Conservation (phyloP, 2,888 invertebrate species). For the Caenorhabditis imperialis region DNA sequence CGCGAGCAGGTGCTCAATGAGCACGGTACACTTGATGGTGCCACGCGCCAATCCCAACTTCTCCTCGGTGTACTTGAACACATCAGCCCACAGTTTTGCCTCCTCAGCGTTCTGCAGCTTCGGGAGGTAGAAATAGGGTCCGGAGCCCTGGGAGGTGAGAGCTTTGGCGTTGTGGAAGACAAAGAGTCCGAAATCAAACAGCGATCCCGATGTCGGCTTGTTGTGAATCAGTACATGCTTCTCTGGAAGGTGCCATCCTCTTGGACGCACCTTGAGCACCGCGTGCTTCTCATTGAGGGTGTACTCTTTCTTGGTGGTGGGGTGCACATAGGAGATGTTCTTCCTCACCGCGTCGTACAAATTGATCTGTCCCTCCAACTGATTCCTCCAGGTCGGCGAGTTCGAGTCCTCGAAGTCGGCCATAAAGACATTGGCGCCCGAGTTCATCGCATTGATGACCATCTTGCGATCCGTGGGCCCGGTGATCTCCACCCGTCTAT, state of each 20-base stretch:
- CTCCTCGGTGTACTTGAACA: constrained; percentile 83
- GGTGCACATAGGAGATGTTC: constrained; percentile 76
- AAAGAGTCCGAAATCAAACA: constrained; percentile 85
- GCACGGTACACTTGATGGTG: constrained; percentile 84
- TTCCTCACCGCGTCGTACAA: constrained; percentile 82
- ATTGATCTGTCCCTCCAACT: constrained; percentile 83
- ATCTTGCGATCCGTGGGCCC: constrained; percentile 82
- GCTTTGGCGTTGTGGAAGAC: constrained; percentile 83
- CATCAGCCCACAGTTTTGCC: constrained; percentile 84
- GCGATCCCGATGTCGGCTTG: constrained; percentile 82
- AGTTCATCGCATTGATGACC: constrained; percentile 84
- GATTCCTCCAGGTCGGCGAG: constrained; percentile 85
- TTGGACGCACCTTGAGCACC: constrained; percentile 83
- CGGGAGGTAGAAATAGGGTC: constrained; percentile 85
- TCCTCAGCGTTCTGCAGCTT: constrained; percentile 84
- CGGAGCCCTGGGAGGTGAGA: constrained; percentile 82
- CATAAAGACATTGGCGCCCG: constrained; percentile 78
- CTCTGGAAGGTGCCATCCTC: constrained; percentile 86
- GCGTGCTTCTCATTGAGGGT: constrained; percentile 80
- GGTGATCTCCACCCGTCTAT: constrained; percentile 79
- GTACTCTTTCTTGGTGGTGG: constrained; percentile 76
- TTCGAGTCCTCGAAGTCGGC: constrained; percentile 82
- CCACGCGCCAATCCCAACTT: constrained; percentile 81
- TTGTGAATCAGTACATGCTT: constrained; percentile 78
- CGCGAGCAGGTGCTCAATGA: constrained; percentile 85